Percentiles rank a stretch among this genome's conserved stretches.
phyloP scores from a whole-genome alignment of 2,113 vertebrate genomes.

The Anarrhichthys ocellatus region DNA sequence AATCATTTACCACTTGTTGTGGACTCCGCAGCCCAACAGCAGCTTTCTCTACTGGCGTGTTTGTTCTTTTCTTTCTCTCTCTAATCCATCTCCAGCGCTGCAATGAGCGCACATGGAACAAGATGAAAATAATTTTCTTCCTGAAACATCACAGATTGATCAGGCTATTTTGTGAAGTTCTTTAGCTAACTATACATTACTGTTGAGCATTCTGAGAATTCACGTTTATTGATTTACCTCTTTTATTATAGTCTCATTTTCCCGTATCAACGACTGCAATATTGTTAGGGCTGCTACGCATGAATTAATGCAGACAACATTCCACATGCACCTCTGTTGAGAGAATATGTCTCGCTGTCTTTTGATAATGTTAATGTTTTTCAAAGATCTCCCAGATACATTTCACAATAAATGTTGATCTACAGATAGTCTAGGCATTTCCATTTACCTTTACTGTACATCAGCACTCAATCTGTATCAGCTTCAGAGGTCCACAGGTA shows the following conservation, averaged over 20 bases:
- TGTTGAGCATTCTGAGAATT: not conserved
- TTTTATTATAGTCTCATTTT: not conserved
- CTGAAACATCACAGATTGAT: not conserved
- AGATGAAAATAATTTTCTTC: not conserved
- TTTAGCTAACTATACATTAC: not conserved
- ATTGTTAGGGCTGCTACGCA: not conserved
- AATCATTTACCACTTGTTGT: conserved; percentile 49
- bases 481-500: not conserved
- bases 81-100: not conserved
- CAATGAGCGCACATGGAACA: not conserved
- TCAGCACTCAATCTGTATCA: not conserved
- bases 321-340: not conserved
- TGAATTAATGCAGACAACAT: not conserved
- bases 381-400: not conserved
- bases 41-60: conserved; percentile 10
- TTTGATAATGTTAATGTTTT: not conserved
- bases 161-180: not conserved
- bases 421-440: not conserved
- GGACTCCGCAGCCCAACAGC: conserved; percentile 35
- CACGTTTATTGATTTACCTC: not conserved
- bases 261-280: not conserved
- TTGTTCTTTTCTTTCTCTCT: not conserved
- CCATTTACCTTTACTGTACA: not conserved
- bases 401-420: not conserved
- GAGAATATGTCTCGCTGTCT: not conserved